Evolutionary conservation across 1,140 invertebrate genomes (phyloP).

Genomic region (Arion vulgaris): DNA sequence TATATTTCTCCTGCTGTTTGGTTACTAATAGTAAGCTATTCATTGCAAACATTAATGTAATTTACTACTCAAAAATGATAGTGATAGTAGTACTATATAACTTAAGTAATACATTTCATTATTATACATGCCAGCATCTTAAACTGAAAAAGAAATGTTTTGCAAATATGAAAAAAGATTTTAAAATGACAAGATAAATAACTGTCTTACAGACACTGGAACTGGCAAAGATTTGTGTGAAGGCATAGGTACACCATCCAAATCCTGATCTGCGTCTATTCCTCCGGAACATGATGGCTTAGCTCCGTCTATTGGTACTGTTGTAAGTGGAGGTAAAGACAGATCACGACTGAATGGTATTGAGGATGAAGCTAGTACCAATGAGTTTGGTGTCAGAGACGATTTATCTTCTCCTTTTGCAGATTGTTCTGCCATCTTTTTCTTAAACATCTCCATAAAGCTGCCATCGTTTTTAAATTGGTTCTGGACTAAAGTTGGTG

Average conservation of each 20-base stretch:
- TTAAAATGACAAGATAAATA: background rate
- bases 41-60: too few relatives aligned
- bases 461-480: constrained; percentile 54
- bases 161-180: too few relatives aligned
- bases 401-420: constrained; percentile 41
- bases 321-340: constrained; percentile 32
- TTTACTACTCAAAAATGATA: too few relatives aligned
- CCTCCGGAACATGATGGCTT: background rate
- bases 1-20: too few relatives aligned
- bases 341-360: constrained; percentile 3
- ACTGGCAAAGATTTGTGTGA: constrained; percentile 29
- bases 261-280: background rate
- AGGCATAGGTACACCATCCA: constrained; percentile 28
- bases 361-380: constrained; percentile 26
- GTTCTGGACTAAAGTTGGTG: constrained; percentile 25
- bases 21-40: too few relatives aligned
- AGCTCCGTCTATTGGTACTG: background rate
- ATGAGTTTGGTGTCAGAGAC: constrained; percentile 18
- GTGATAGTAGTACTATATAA: too few relatives aligned
- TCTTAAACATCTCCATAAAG: constrained; percentile 54
- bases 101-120: too few relatives aligned
- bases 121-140: too few relatives aligned
- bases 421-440: constrained; percentile 50
- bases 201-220: constrained; percentile 40
- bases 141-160: too few relatives aligned